Conservation (phyloP, 2,113 vertebrate species). For the Dipodomys ordii region DNA sequence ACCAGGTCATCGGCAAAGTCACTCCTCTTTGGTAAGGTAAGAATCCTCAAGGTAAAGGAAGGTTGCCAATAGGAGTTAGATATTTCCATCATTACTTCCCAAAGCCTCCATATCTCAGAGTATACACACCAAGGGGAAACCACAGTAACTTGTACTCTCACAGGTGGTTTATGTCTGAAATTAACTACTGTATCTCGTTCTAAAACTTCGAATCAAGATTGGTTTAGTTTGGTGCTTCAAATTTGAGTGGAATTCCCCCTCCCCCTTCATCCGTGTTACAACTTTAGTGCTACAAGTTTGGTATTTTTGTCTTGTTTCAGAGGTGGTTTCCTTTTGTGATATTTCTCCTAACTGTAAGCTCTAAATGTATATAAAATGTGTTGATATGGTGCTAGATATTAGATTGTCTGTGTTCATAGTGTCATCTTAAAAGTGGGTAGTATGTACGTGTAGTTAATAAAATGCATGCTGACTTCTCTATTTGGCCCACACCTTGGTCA, state of each 20-base stretch:
- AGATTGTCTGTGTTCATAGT: conserved; percentile 53
- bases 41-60: conserved; percentile 60
- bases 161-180: conserved; percentile 8
- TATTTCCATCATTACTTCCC: conserved; percentile 50
- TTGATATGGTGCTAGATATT: conserved; percentile 80
- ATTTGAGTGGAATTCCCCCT: conserved; percentile 47
- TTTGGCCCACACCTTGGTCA: conserved; percentile 51
- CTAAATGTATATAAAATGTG: conserved; percentile 68
- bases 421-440: conserved; percentile 39
- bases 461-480: conserved; percentile 70
- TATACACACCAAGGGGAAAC: conserved; percentile 55
- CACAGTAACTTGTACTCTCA: conserved; percentile 34
- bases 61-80: conserved; percentile 1
- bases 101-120: conserved; percentile 58
- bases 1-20: conserved; percentile 44
- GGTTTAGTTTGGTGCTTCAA: conserved; percentile 71
- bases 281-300: conserved; percentile 56
- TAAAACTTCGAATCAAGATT: conserved; percentile 40
- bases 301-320: conserved; percentile 64
- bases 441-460: conserved; percentile 41
- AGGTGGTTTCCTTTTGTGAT: conserved; percentile 61
- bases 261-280: conserved; percentile 57
- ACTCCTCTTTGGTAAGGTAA: conserved; percentile 27
- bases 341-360: conserved; percentile 67
- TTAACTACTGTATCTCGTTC: conserved; percentile 25